A percentile compares a stretch with the other conserved stretches of the same genome.
These are phyloP conservation scores for Platalea minor DNA, from an alignment of 2,797 vertebrate genomes.

Conservation along the genomic window DNA sequence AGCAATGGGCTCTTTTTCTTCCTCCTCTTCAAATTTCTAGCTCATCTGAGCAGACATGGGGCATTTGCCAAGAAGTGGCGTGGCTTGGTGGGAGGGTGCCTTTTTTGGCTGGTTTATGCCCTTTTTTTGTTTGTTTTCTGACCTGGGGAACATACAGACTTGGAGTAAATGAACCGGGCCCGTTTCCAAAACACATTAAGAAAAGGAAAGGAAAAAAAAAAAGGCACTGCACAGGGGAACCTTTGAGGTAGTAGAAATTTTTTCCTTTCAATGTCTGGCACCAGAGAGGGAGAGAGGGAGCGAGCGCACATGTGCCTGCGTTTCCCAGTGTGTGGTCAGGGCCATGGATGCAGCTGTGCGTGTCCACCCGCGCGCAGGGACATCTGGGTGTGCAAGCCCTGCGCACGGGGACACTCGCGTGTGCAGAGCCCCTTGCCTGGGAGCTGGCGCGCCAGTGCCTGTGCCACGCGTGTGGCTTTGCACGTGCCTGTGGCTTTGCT, in stretches of 20 bases:
- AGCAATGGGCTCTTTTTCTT: neutral
- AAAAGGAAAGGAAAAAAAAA: neutral
- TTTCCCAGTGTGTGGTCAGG: rapidly evolving
- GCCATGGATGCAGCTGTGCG: neutral
- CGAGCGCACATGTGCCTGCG: rapidly evolving
- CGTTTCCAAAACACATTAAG: neutral
- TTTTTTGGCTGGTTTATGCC: neutral
- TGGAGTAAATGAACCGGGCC: neutral
- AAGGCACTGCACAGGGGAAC: conserved; percentile 50
- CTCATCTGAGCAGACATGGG: neutral
- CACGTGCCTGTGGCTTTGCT: neutral
- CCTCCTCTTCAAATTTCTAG: neutral
- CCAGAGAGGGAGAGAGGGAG: neutral
- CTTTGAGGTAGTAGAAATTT: conserved; percentile 69
- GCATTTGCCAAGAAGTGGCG: neutral
- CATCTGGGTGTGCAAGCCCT: neutral
- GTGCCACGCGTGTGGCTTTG: neutral
- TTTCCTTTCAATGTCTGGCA: conserved; percentile 41
- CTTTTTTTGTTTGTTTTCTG: conserved; percentile 1
- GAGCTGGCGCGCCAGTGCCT: neutral
- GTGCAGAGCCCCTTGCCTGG: neutral
- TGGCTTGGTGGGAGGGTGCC: neutral
- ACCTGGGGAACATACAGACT: neutral
- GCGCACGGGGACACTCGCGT: rapidly evolving
- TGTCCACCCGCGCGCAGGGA: rapidly evolving